Evolutionary conservation across 2,797 vertebrate species (phyloP).

Genomic region (Catostomus latipinnis): DNA sequence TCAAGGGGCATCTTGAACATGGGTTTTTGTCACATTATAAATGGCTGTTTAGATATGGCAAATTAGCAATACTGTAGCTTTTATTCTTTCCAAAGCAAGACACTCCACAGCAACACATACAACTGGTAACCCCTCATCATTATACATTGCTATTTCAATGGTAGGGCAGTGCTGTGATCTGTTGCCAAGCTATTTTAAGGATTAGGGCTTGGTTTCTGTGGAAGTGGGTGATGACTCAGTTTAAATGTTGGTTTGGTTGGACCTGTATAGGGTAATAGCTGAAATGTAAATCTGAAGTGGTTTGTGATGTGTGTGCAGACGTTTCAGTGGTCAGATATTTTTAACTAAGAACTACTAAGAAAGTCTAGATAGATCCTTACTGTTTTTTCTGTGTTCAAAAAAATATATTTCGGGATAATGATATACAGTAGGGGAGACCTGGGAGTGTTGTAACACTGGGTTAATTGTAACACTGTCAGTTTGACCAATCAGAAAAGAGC

Average conservation of each 20-base stretch:
- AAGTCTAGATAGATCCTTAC: no score
- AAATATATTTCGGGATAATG: no score
- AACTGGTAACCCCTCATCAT: background rate
- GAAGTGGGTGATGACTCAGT: background rate
- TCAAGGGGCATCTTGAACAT: background rate
- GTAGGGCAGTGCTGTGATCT: background rate
- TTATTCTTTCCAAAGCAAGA: background rate
- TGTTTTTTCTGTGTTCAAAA: no score
- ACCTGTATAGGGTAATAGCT: slow-evolving; percentile 7
- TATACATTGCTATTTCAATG: no score
- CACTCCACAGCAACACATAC: background rate
- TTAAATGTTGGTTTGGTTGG: slow-evolving; percentile 6
- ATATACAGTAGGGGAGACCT: no score
- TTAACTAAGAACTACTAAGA: no score
- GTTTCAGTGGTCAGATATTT: background rate
- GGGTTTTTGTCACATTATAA: background rate
- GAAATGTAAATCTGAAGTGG: slow-evolving; percentile 9
- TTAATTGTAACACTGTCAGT: no score
- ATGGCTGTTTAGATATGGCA: background rate
- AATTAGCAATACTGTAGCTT: background rate
- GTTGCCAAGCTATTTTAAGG: background rate
- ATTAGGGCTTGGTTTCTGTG: slow-evolving; percentile 11
- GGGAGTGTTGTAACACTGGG: no score
- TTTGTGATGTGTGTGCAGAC: background rate
- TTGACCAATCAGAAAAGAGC: no score